Base-by-base conservation (phyloP, 2,888 invertebrate genomes). In the Eupeodes latifasciatus region DNA sequence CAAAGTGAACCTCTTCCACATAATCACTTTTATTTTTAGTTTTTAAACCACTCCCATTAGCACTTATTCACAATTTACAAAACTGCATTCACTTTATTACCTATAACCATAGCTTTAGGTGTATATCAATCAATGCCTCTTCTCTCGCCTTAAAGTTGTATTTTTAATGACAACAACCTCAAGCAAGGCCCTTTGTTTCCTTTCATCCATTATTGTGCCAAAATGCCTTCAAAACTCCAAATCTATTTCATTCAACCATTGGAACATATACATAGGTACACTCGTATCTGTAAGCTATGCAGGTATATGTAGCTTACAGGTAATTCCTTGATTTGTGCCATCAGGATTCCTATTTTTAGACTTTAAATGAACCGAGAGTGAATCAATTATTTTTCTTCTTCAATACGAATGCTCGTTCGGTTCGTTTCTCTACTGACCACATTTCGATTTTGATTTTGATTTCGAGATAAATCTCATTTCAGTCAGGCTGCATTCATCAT, bases 321-420 rank as follows among this genome's bases (percentile, higher is more conserved):
- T 40, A 40, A 40, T 5, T 40, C 40, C 4, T 27, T 76, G 79
- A 81, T 78, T 61, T 75, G 67, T 62, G 27, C 16, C 51, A 49
- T 53, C 7, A 49, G 44, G 47, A 49, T 49, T 44, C 64, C 82
- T 87, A 87, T 83, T 87, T 83, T 49, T 87, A 83, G 79, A 64
- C 49, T 19, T 16, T 76, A 19, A 75, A 44, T 3, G 57, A 59
- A 19, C 12, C 72, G 9, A 75, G 57, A 76, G 49, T 36, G 59
- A 19, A 36, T 72, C 76, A 83, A 87, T 87, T 86, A 82, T 75
- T 69, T 27, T 51, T 14, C 27, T 36, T 40, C 4, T 69, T 64
- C 47, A 27, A 27, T 62, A 44, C 12, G 77, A 66, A 36, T 14
- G 62, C 55, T 62, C 66, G 3, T 27, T 19, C 27, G 10, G 16